Evolutionary conservation across 1,140 invertebrate species (phyloP), one percentile per base, ranked within the genome.

Genomic region (Eubasilissa regina): DNA sequence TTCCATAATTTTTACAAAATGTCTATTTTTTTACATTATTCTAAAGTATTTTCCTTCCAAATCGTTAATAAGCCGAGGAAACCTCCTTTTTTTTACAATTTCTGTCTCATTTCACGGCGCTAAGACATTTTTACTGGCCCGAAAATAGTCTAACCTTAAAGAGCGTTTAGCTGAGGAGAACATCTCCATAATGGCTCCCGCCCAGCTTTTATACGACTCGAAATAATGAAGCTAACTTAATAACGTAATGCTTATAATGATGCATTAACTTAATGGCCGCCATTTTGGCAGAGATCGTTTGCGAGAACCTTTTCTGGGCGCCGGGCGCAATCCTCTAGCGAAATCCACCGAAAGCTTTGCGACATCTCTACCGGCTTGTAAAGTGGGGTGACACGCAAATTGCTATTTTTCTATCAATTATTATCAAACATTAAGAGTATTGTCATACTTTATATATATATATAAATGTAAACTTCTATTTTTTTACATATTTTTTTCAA

Each of bases 191-290:
- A 79, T 79, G 70, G 78, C 48, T 47, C 77, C 78, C 72, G 70
- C 78, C 44, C 72, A 25, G 79, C 64, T 68, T 66, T 80, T 80
- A 73, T 80, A 77, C 78, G 68, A 80, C 68, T 80, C 75, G 70
- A 81, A 81, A 81, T 78, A 78, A 81, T 76, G 80, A 78, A 81
- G 77, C 80, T 75, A 64, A 77, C 74, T 80, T 80, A 70, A 77
- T 80, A 80, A 77, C 19, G 79, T 77, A 80, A 80, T 64, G 77
- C 77, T 81, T 77, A 78, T 81, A 81, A 81, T 64, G 80, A 81
- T 62, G 80, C 80, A 81, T 81, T 78, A 81, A 78, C 21, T 78
- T 78, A 76, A 81, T 74, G 53, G 70, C 72, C 79, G 70, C 60
- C 78, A 75, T 75, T 79, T 79, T 79, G 70, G 70, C 70, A 25